Evolutionary conservation across 2,888 invertebrate species (phyloP).

Genomic region (Cetonia aurata): DNA sequence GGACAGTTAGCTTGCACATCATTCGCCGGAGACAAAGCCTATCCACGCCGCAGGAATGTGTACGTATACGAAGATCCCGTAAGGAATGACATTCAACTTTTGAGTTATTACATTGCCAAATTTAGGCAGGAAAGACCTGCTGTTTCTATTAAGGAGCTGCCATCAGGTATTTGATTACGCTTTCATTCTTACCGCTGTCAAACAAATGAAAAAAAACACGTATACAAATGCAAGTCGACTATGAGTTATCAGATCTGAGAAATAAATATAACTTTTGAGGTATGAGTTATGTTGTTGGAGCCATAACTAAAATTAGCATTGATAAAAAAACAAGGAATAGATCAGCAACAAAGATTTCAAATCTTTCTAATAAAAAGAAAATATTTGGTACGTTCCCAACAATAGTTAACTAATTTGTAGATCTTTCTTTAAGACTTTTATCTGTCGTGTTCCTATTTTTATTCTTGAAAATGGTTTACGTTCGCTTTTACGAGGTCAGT

Average conservation of each 20-base stretch:
- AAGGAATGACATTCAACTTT: slow-evolving; percentile 86
- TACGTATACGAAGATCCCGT: slow-evolving; percentile 78
- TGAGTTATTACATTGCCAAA: slow-evolving; percentile 89
- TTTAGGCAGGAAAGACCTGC: slow-evolving; percentile 68
- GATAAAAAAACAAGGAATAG: too few species aligned
- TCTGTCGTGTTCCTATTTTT: too few species aligned
- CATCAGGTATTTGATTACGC: slow-evolving; percentile 47
- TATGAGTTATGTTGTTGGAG: too few species aligned
- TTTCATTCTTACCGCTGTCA: slow-evolving; percentile 18
- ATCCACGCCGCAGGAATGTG: slow-evolving; percentile 77
- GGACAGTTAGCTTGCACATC: slow-evolving; percentile 87
- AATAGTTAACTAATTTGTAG: too few species aligned
- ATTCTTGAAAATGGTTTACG: too few species aligned
- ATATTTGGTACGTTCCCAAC: too few species aligned
- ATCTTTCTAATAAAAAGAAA: too few species aligned
- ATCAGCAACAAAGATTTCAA: too few species aligned
- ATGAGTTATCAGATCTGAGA: slow-evolving; percentile 16
- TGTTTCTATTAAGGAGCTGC: slow-evolving; percentile 53
- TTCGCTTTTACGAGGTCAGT: too few species aligned
- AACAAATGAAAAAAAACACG: slow-evolving; percentile 9
- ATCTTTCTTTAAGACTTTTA: too few species aligned
- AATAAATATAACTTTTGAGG: background rate
- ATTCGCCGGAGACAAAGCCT: slow-evolving; percentile 84
- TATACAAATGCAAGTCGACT: background rate
- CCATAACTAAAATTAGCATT: too few species aligned